Base-by-base conservation (phyloP, 2,113 vertebrate genomes). In the Clupea harengus region DNA sequence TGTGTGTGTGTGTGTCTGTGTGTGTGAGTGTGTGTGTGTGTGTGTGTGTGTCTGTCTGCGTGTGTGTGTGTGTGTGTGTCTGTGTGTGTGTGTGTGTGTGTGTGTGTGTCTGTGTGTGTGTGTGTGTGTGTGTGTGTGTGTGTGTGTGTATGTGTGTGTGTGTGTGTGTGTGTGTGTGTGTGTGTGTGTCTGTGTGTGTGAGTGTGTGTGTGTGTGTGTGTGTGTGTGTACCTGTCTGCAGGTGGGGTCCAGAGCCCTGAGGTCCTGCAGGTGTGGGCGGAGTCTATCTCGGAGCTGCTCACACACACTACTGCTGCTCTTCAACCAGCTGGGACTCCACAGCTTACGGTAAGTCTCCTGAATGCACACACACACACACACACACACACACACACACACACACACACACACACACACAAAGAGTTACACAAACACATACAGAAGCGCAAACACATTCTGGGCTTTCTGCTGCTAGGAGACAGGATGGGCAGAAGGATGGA, bases 171-270 rank as follows among this genome's bases (percentile, higher is more conserved):
- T 22, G 57, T 22, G 57, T 64, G 57, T 64, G 57, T n/a, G 57
- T 64, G 57, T n/a, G 57, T 64, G 57, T n/a, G 57, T 64, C 2
- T n/a, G 20, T 64, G 57, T 64, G 20, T 64, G 57, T 64, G 57
- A n/a, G 57, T n/a, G 57, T 22, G 18, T n/a, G 2, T 64, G 57
- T 64, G 2, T 4, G 57, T 57, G 17, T 57, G 54, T 57, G 54
- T 57, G 54, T 57, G 54, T 57, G 54, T 57, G 54, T 64, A 72
- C 64, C 64, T 72, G 64, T 72, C 64, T 72, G 64, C 64, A 32
- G 64, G 22, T 72, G n/a, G 28, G 25, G 13, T 72, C 64, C 25
- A 72, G n/a, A 10, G 64, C 25, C 11, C 8, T 25, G 6, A 72
- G 25, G 64, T 28, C 2, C 25, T 28, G 64, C 9, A 72, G 9